These are phyloP conservation scores for Acanthacorydalis orientalis DNA, from an alignment of 2,888 invertebrate genomes.

Conservation along the genomic window DNA sequence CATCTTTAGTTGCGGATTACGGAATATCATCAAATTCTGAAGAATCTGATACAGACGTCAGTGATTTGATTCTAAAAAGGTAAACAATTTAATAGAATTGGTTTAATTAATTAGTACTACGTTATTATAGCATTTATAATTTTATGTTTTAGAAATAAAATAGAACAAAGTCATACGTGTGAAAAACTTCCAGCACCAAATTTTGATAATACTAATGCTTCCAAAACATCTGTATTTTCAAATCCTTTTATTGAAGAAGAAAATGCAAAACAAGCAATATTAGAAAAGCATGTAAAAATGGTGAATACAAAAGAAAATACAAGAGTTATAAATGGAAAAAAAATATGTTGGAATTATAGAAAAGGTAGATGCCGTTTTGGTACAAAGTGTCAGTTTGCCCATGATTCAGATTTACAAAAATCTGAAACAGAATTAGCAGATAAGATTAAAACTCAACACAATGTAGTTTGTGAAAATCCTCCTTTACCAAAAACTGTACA, in stretches of 20 bases:
- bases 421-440: conserved; percentile 37
- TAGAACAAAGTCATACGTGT: no score
- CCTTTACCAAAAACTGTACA: conserved; percentile 13
- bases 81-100: no score
- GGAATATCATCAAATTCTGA: conserved; percentile 25
- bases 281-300: conserved; percentile 90
- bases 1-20: conserved; percentile 49
- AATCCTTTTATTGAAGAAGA: conserved; percentile 80
- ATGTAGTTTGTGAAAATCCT: conserved; percentile 21
- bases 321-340: conserved; percentile 70
- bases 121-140: no score
- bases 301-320: conserved; percentile 53
- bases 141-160: no score
- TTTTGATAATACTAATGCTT: conserved; percentile 30
- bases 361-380: conserved; percentile 82
- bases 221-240: conserved; percentile 63
- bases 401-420: conserved; percentile 69
- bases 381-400: conserved; percentile 81
- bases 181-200: conserved; percentile 44
- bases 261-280: conserved; percentile 65
- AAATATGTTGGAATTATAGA: conserved; percentile 85
- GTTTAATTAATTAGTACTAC: no score
- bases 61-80: conserved; percentile 14
- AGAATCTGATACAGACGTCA: conserved; percentile 24
- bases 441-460: conserved; percentile 30